Evolutionary conservation across 64 coral and sea anemone genomes (phyloP).

Genomic region (Montipora sp.): DNA sequence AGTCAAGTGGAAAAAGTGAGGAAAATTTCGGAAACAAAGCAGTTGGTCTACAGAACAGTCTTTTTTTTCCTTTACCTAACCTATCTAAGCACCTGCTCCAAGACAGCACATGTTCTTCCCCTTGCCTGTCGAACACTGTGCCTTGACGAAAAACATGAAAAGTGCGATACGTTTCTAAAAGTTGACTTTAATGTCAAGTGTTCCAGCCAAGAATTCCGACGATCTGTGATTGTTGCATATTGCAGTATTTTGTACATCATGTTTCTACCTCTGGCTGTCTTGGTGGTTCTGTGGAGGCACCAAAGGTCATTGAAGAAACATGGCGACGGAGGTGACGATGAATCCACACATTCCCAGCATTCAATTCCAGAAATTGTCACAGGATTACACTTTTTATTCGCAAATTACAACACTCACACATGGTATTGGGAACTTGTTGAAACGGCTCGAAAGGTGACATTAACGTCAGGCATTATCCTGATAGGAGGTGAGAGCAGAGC

Average conservation of each 20-base stretch:
- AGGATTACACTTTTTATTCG: too few species aligned
- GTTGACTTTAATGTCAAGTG: conserved; percentile 30
- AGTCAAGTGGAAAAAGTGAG: background rate
- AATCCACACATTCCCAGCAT: too few species aligned
- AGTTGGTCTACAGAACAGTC: background rate
- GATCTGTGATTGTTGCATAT: background rate
- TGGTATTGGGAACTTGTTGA: too few species aligned
- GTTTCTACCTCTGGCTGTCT: too few species aligned
- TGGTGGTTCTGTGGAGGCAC: too few species aligned
- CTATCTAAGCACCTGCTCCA: background rate
- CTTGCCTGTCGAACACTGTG: background rate
- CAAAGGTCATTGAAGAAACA: background rate
- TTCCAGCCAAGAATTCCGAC: background rate
- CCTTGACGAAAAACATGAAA: background rate
- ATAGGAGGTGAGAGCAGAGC: too few species aligned
- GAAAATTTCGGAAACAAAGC: background rate
- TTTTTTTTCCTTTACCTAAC: conserved; percentile 7
- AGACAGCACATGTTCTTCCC: background rate
- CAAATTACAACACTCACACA: too few species aligned
- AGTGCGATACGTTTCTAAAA: conserved; percentile 6
- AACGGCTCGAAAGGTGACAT: too few species aligned
- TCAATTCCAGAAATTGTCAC: too few species aligned
- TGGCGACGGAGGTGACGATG: background rate
- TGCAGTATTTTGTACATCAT: too few species aligned
- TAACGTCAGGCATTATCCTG: too few species aligned